A percentile compares a stretch with the other conserved stretches of the same genome.
These are phyloP conservation scores for Sisor rabdophorus DNA, from an alignment of 2,113 vertebrate species.

Conservation along the genomic window DNA sequence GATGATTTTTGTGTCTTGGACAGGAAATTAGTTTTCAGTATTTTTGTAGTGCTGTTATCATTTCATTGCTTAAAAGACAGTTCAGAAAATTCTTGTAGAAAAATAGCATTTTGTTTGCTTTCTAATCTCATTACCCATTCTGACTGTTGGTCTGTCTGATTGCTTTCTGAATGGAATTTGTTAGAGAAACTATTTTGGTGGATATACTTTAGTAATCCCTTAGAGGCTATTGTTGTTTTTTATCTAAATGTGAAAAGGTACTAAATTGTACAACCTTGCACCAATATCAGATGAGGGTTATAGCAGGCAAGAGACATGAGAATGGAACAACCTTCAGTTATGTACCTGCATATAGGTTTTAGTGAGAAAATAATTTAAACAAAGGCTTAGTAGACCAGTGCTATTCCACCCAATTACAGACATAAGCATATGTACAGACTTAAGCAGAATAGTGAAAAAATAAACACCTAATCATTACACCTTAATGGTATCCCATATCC, in stretches of 20 bases:
- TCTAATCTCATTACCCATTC: constrained; percentile 7
- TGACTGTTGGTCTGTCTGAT: constrained; percentile 11
- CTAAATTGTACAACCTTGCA: background rate
- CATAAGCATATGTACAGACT: background rate
- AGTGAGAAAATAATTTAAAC: background rate
- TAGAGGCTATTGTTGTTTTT: background rate
- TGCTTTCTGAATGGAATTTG: constrained; percentile 26
- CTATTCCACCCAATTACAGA: too few relatives aligned
- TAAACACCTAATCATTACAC: background rate
- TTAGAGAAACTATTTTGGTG: constrained; percentile 1
- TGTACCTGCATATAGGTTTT: background rate
- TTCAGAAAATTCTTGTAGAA: background rate
- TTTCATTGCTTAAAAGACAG: constrained; percentile 6
- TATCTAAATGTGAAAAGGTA: background rate
- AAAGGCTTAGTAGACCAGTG: background rate
- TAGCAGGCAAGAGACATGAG: background rate
- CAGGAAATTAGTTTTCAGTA: background rate
- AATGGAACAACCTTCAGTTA: background rate
- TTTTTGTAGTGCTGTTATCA: background rate
- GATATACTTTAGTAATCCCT: background rate
- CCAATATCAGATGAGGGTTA: background rate
- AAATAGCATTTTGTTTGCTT: background rate
- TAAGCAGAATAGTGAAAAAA: too few relatives aligned
- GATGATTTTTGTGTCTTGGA: background rate
- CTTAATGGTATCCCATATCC: background rate